Percentiles rank a stretch among this genome's conserved stretches.
Conservation (phyloP, 1,140 invertebrate species). For the Drosophila tsacasi region DNA sequence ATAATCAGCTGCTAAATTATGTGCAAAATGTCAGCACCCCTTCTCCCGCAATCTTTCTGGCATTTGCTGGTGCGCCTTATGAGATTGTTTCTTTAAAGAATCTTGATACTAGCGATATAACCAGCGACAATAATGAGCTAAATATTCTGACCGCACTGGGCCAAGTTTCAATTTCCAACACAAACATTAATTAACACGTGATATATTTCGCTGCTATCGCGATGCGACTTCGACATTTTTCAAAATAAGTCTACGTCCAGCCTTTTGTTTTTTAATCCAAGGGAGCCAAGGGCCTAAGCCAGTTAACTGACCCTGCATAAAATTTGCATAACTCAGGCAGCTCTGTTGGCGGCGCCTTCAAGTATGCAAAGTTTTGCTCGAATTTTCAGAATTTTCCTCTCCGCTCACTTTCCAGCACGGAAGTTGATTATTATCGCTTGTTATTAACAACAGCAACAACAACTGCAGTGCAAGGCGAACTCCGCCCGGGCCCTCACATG, state of each 20-base stretch:
- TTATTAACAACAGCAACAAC: slow-evolving; percentile 80
- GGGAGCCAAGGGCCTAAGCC: background rate
- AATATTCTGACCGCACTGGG: slow-evolving; percentile 6
- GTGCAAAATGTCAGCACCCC: slow-evolving; percentile 55
- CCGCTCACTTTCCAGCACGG: slow-evolving; percentile 57
- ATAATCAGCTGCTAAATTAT: slow-evolving; percentile 77
- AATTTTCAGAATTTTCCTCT: slow-evolving; percentile 25
- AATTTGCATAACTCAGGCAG: slow-evolving; percentile 75
- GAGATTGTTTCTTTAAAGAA: slow-evolving; percentile 4
- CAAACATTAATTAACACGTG: slow-evolving; percentile 80
- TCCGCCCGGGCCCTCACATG: slow-evolving; percentile 27
- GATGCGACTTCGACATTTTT: slow-evolving; percentile 69
- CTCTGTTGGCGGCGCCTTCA: slow-evolving; percentile 49
- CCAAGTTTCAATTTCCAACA: slow-evolving; percentile 69
- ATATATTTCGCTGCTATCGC: slow-evolving; percentile 69
- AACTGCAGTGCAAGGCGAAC: slow-evolving; percentile 1
- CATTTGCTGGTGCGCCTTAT: slow-evolving; percentile 5
- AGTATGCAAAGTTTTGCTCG: slow-evolving; percentile 64
- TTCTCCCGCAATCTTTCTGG: background rate
- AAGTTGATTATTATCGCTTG: slow-evolving; percentile 85
- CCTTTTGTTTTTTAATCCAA: slow-evolving; percentile 14
- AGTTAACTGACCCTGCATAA: slow-evolving; percentile 50
- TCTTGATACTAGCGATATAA: slow-evolving; percentile 1
- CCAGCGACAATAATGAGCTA: background rate
- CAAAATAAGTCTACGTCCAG: slow-evolving; percentile 43